Base-by-base conservation (phyloP, 2,888 invertebrate species). In the Augochlorella aurata region DNA sequence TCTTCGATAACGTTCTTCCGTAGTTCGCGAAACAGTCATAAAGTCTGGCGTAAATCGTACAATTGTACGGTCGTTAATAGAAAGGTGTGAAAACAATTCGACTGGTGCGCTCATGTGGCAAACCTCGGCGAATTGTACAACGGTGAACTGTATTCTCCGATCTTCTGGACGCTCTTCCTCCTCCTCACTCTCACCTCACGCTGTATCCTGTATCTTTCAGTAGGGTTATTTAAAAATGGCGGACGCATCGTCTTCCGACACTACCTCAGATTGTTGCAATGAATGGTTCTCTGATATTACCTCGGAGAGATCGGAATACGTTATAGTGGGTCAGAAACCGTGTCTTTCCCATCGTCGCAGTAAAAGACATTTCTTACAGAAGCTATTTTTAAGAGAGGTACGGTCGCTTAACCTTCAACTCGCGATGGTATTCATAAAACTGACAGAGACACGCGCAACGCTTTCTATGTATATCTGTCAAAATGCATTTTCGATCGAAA, bases 351-450 rank as follows among this genome's bases (percentile, higher is more conserved):
- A 87, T 84, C 89, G 89, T 47, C 90, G 89, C 72, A 92, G 85
- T 69, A 91, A 92, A 85, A 90, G 89, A 81, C 91, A 92, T 89
- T 92, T 94, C 85, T 89, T 92, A 79, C 94, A 92, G 94, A 96
- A 95, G 94, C 93, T 96, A 90, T 94, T 95, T 90, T 95, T 95
- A 91, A 94, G 96, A 92, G 95, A 96, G 95, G 96, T 95, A 94
- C 94, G 93, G 84, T 38, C 87, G 85, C 84, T 89, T 89, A 89
- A 90, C 88, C 88, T 88, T 87, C 74, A 87, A 88, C 80, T 79
- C 79, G 83, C 75, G 78, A 84, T 82, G 82, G 73, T 80, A 73
- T 83, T 84, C 86, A 79, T 78, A 79, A 71, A 74, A 83, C 83
- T 90, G 89, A 89, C 89, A 87, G 85, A 67, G 47, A 68, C 65